A percentile compares a stretch with the other conserved stretches of the same genome.
phyloP scores from a whole-genome alignment of 2,797 vertebrate species.

The Rhinichthys osculus region DNA sequence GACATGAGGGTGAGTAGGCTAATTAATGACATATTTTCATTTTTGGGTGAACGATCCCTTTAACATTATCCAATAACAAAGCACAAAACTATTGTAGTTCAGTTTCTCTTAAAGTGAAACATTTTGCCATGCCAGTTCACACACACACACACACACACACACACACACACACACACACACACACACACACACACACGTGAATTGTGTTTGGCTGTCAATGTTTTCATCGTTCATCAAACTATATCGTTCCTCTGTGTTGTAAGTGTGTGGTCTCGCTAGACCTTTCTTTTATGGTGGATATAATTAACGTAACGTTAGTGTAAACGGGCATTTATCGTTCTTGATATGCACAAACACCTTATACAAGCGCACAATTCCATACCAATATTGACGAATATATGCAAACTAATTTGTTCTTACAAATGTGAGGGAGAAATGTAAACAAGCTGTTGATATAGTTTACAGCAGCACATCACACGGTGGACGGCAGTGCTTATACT shows the following conservation, averaged over 20 bases:
- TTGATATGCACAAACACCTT: not conserved
- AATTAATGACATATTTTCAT: too few species aligned
- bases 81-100: not conserved
- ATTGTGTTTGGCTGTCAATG: not conserved
- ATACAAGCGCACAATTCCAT: not conserved
- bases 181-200: not conserved
- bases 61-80: not conserved
- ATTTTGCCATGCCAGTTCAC: not conserved
- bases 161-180: too few species aligned
- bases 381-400: not conserved
- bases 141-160: too few species aligned
- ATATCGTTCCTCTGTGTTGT: not conserved
- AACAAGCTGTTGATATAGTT: slow-evolving; percentile 4
- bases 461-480: slow-evolving; percentile 3
- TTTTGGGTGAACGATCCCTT: too few species aligned
- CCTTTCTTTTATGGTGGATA: not conserved
- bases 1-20: too few species aligned
- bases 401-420: not conserved
- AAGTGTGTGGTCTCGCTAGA: not conserved
- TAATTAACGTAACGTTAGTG: not conserved
- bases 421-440: not conserved
- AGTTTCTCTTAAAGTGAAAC: not conserved
- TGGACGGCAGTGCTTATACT: not conserved
- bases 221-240: not conserved
- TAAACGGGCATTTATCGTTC: not conserved